A percentile compares a stretch with the other conserved stretches of the same genome.
phyloP scores from a whole-genome alignment of 2,888 invertebrate genomes.

The Zygogramma bicolorata region DNA sequence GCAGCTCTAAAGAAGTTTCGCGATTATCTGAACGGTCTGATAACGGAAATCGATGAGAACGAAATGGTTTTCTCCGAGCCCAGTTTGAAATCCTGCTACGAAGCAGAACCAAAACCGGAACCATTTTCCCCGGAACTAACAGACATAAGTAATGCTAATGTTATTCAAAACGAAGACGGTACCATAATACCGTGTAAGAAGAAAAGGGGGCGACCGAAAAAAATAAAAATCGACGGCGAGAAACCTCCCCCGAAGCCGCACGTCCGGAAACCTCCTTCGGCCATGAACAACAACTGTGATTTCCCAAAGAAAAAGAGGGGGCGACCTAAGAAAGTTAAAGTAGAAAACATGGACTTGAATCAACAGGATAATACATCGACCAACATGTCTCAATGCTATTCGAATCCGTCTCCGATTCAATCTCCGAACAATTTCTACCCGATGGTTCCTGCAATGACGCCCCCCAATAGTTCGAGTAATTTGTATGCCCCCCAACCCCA shows the following conservation, averaged over 20 bases:
- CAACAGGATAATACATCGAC: constrained; percentile 65
- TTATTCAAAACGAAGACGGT: constrained; percentile 73
- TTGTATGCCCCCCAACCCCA: constrained; percentile 62
- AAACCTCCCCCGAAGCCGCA: constrained; percentile 71
- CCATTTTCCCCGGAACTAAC: constrained; percentile 64
- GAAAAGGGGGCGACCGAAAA: constrained; percentile 91
- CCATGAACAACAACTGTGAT: constrained; percentile 67
- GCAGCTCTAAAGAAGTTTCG: constrained; percentile 94
- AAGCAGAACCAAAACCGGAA: constrained; percentile 69
- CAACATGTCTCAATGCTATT: constrained; percentile 68
- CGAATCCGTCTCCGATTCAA: constrained; percentile 68
- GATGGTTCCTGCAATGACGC: constrained; percentile 63
- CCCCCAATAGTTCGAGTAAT: constrained; percentile 63
- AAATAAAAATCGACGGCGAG: constrained; percentile 79
- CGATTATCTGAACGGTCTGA: constrained; percentile 90
- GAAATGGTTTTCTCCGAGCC: constrained; percentile 88
- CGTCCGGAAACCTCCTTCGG: constrained; percentile 67
- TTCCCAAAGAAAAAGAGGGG: constrained; percentile 90
- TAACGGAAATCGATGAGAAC: constrained; percentile 86
- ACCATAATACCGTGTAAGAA: constrained; percentile 82
- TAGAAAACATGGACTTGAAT: constrained; percentile 71
- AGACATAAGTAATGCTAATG: constrained; percentile 68
- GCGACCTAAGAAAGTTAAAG: constrained; percentile 86
- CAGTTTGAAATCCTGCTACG: constrained; percentile 75
- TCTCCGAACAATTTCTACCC: constrained; percentile 68